Conservation (phyloP, 2,888 invertebrate species). For the Tachina grossa region DNA sequence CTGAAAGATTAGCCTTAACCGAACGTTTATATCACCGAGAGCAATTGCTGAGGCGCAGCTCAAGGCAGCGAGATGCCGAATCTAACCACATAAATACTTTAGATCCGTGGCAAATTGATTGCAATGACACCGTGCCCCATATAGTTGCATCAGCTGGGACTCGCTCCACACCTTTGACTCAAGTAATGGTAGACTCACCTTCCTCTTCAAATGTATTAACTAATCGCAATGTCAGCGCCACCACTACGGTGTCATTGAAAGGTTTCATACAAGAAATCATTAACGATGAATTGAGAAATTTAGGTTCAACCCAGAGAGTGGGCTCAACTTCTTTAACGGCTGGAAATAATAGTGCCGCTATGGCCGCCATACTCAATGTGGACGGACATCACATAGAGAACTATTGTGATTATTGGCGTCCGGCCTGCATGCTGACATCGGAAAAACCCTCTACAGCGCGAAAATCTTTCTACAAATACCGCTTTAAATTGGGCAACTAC, state of each 20-base stretch:
- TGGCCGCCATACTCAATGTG: constrained; percentile 78
- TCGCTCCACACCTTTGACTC: constrained; percentile 53
- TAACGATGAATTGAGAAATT: constrained; percentile 75
- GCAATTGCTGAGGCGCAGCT: constrained; percentile 76
- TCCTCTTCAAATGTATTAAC: constrained; percentile 73
- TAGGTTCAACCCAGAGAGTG: constrained; percentile 62
- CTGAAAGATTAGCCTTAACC: constrained; percentile 77
- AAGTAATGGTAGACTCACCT: constrained; percentile 73
- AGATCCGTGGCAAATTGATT: constrained; percentile 64
- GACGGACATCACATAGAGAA: constrained; percentile 78
- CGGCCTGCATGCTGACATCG: constrained; percentile 79
- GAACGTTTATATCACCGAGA: constrained; percentile 78
- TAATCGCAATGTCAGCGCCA: constrained; percentile 71
- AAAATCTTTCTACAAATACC: constrained; percentile 82
- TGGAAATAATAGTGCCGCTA: constrained; percentile 65
- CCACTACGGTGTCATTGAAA: constrained; percentile 78
- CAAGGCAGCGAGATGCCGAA: constrained; percentile 75
- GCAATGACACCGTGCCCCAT: constrained; percentile 56
- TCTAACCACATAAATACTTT: constrained; percentile 71
- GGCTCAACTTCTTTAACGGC: constrained; percentile 52
- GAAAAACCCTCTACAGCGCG: constrained; percentile 80
- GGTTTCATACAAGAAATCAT: constrained; percentile 78
- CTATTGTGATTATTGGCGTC: constrained; percentile 82
- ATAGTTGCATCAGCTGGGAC: constrained; percentile 44
- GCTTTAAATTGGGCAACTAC: constrained; percentile 79